These are phyloP conservation scores for Empis livida DNA, from an alignment of 2,888 invertebrate genomes.

Conservation along the genomic window DNA sequence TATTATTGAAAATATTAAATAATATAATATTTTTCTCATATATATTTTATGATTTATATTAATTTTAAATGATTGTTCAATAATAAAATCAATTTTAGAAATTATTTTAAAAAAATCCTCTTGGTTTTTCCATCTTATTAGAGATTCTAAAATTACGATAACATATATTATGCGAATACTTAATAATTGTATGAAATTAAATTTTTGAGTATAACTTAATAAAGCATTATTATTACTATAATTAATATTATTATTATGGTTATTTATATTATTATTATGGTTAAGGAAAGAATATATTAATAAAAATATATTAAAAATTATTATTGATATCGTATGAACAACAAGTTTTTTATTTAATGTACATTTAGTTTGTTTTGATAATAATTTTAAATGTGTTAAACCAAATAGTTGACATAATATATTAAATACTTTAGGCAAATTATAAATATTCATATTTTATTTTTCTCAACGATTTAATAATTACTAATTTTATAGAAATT, in stretches of 20 bases:
- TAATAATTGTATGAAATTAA: conserved; percentile 27
- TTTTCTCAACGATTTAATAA: no score
- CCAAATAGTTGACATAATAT: neutral
- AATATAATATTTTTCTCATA: neutral
- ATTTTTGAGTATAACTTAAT: conserved; percentile 12
- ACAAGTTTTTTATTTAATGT: neutral
- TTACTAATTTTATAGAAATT: no score
- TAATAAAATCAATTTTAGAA: conserved; percentile 24
- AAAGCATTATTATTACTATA: neutral
- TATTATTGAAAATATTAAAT: neutral
- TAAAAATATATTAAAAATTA: neutral
- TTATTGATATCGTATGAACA: neutral
- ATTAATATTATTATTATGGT: neutral
- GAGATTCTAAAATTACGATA: conserved; percentile 22
- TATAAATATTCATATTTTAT: no score
- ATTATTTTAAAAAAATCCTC: conserved; percentile 17
- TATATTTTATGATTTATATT: conserved; percentile 15
- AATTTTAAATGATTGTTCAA: conserved; percentile 21
- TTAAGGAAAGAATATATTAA: neutral
- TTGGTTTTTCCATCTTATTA: conserved; percentile 18
- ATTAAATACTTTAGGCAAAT: no score
- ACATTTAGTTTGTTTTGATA: neutral
- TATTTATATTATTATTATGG: no score
- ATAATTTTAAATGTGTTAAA: conserved; percentile 1
- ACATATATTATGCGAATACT: conserved; percentile 26